Conservation (phyloP, 2,113 vertebrate species). For the Rhinichthys klamathensis region DNA sequence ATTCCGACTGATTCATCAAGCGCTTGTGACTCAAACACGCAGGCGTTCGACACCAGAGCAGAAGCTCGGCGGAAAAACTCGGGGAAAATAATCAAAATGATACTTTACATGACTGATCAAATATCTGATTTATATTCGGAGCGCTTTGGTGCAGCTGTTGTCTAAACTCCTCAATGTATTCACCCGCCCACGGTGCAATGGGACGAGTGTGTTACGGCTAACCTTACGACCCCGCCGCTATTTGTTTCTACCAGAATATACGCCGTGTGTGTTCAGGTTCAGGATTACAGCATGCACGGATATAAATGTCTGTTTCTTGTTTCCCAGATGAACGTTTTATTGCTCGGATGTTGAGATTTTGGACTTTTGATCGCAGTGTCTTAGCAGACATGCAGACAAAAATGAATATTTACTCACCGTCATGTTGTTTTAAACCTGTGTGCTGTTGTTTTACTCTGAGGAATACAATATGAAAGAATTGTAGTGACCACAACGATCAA, state of each 20-base stretch:
- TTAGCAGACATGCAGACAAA: no score
- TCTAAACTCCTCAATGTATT: conserved; percentile 12
- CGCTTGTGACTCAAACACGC: not conserved
- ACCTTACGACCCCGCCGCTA: not conserved
- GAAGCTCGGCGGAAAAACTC: not conserved
- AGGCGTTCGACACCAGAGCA: not conserved
- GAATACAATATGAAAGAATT: no score
- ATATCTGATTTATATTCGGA: conserved; percentile 8
- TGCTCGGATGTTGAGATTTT: not conserved
- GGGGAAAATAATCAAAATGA: not conserved
- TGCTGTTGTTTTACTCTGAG: no score
- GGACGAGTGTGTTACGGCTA: not conserved
- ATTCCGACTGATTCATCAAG: not conserved
- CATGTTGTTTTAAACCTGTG: no score
- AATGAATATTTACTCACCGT: no score
- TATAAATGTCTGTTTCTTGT: not conserved
- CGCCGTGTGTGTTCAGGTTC: not conserved
- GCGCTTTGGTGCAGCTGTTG: not conserved
- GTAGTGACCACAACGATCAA: no score
- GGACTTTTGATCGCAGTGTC: no score
- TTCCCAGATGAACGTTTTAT: not conserved
- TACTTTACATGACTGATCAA: not conserved
- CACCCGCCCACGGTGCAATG: not conserved
- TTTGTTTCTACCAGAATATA: not conserved
- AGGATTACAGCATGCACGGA: not conserved